Conservation (phyloP, 2,113 vertebrate genomes). For the Cephalopterus ornatus region DNA sequence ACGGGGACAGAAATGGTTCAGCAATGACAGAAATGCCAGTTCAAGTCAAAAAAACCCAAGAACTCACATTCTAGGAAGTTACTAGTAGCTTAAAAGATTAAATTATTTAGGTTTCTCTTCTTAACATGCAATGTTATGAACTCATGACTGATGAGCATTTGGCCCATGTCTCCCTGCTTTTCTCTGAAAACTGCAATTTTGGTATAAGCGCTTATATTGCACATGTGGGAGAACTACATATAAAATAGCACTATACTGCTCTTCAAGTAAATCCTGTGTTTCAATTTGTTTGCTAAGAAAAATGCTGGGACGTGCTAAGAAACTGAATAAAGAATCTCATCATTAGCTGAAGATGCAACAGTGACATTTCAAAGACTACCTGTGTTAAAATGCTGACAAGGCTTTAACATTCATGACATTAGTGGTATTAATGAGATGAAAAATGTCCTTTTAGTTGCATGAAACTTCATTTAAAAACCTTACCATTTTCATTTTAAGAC, state of each 20-base stretch:
- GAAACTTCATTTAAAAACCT: neutral
- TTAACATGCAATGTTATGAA: neutral
- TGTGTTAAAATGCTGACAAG: neutral
- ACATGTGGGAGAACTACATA: neutral
- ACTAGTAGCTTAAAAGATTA: neutral
- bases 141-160: neutral
- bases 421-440: neutral
- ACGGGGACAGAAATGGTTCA: neutral
- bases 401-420: neutral
- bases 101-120: neutral
- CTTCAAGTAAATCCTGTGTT: neutral
- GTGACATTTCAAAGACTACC: neutral
- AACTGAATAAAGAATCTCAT: neutral
- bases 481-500: slow-evolving; percentile 29
- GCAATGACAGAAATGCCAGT: neutral
- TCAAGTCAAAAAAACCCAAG: neutral
- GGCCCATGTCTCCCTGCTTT: neutral
- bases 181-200: neutral
- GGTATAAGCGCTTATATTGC: neutral
- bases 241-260: neutral
- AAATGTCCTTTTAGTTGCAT: neutral
- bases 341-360: neutral
- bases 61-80: neutral
- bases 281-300: neutral
- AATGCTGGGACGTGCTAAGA: neutral